Base-by-base conservation (phyloP, 2,113 vertebrate species). In the Rutilus rutilus region DNA sequence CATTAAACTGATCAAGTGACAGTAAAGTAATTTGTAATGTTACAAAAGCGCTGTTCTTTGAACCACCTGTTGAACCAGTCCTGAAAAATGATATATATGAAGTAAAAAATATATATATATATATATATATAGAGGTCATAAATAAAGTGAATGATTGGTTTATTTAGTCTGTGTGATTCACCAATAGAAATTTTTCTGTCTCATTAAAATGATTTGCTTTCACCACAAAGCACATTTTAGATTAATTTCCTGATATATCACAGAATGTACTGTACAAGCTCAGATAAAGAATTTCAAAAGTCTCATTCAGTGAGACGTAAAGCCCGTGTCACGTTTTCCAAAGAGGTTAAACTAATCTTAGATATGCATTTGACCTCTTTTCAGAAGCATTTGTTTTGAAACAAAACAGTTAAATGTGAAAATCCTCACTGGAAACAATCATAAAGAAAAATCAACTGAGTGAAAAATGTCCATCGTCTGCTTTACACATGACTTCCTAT, bases 401-500 rank as follows among this genome's bases (percentile, higher is more conserved):
- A 80, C 36, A 42, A 80, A 80, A 80, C 39, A 80, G 59, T 80
- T 64, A 19, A 80, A 42, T n/a, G 36, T 80, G 59, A 27, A 64
- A 80, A 80, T 80, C 39, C n/a, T 78, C 27, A n/a, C 15, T 47
- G 36, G n/a, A 45, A 64, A 27, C 3, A 25, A 4, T 78, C 19
- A 1, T 69, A 69, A 69, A 69, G 30, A 60, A 54, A 76, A 77
- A 52, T 33, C 27, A 54, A 30, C 30, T 10, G 10, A 65, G 59
- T 80, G 39, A 47, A 64, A 80, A 80, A 65, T 64, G 25, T 60
- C 77, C 59, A 80, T 64, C 57, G 42, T 45, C 59, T 39, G 36
- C n/a, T 80, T 64, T 27, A 64, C 36, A 47, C 59, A 80, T 21
- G n/a, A 65, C 78, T 80, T 80, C 59, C 78, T 64, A 80, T 80